phyloP scores from a whole-genome alignment of 64 coral and sea anemone species.

The Stylophora pistillata region DNA sequence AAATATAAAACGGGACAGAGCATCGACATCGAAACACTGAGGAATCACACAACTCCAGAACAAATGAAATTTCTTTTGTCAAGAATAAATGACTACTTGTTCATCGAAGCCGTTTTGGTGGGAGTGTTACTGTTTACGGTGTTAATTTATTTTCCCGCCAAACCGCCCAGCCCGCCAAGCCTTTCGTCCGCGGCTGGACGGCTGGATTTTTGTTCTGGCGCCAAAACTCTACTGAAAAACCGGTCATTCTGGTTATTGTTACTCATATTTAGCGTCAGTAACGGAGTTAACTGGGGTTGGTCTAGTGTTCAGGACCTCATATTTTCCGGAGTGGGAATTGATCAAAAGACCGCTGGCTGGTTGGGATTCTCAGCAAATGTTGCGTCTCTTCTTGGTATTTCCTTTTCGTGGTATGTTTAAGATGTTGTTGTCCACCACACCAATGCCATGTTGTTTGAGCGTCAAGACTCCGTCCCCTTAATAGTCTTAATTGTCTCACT shows the following conservation, averaged over 20 bases:
- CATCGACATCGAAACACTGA: constrained; percentile 73
- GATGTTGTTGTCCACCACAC: no score
- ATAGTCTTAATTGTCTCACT: no score
- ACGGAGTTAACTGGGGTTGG: constrained; percentile 94
- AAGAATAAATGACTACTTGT: constrained; percentile 86
- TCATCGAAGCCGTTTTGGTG: constrained; percentile 67
- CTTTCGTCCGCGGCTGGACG: constrained; percentile 72
- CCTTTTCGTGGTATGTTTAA: constrained; percentile 80
- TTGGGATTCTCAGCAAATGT: constrained; percentile 88
- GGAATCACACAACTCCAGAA: constrained; percentile 68
- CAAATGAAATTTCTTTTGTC: constrained; percentile 68
- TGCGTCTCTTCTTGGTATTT: constrained; percentile 75
- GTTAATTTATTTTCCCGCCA: constrained; percentile 82
- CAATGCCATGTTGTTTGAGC: no score
- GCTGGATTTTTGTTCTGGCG: constrained; percentile 73
- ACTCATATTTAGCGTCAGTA: constrained; percentile 71
- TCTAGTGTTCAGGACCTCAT: constrained; percentile 93
- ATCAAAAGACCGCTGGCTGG: constrained; percentile 92
- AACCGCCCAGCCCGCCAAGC: constrained; percentile 84
- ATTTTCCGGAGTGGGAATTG: constrained; percentile 79
- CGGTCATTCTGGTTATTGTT: constrained; percentile 67
- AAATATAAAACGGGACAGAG: constrained; percentile 64
- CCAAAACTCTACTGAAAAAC: constrained; percentile 71
- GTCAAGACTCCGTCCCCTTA: no score
- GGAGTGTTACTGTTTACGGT: constrained; percentile 69